Evolutionary conservation across 2,888 invertebrate genomes (phyloP).

Genomic region (Megastigmus dorsalis): DNA sequence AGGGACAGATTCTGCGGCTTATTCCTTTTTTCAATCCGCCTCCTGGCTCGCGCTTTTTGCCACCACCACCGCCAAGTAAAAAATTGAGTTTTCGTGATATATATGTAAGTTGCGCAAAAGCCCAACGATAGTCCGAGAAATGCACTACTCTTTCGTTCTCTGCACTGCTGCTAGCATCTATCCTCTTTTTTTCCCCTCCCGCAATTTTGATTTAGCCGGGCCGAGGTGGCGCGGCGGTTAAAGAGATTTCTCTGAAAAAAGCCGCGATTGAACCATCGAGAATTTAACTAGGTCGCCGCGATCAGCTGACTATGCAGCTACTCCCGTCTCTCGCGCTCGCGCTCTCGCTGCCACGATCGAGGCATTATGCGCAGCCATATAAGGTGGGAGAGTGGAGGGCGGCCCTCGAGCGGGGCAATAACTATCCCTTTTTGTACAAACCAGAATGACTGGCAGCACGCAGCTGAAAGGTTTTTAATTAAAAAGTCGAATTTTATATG

Average conservation of each 20-base stretch:
- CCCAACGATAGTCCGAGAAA: neutral
- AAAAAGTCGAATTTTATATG: neutral
- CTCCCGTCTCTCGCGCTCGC: conserved; percentile 21
- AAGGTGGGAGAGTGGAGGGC: too few species aligned
- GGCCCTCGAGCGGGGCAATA: too few species aligned
- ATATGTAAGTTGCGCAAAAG: neutral
- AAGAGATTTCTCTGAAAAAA: conserved; percentile 54
- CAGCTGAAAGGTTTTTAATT: conserved; percentile 3
- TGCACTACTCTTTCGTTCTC: too few species aligned
- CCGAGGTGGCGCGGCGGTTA: too few species aligned
- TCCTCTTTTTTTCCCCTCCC: neutral
- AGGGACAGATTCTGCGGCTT: neutral
- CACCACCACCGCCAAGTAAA: neutral
- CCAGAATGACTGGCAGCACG: conserved; percentile 1
- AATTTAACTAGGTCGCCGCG: conserved; percentile 60
- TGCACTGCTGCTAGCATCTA: too few species aligned
- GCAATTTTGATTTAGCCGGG: neutral
- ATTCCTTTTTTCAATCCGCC: neutral
- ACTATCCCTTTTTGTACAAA: too few species aligned
- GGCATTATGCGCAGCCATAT: neutral
- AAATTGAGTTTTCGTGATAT: conserved; percentile 8
- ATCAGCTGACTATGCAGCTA: conserved; percentile 28
- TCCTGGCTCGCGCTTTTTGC: neutral
- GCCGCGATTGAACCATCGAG: conserved; percentile 57
- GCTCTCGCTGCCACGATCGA: too few species aligned